phyloP scores from a whole-genome alignment of 2,113 vertebrate species.

The Pomatostomus ruficeps region DNA sequence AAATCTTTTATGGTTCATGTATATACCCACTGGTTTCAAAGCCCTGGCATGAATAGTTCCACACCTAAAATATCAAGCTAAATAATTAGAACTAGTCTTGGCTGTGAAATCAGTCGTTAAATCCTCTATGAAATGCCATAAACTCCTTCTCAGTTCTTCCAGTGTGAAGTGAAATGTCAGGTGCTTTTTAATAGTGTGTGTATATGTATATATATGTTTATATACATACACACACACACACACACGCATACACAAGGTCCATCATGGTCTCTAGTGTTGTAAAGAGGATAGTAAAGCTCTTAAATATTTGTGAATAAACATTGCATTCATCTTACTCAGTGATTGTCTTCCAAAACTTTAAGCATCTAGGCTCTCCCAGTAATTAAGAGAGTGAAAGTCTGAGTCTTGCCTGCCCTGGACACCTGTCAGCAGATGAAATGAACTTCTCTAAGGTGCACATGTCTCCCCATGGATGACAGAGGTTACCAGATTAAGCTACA shows the following conservation, averaged over 20 bases:
- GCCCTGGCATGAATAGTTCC: not conserved
- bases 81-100: not conserved
- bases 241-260: accelerated
- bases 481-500: not conserved
- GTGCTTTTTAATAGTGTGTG: not conserved
- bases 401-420: not conserved
- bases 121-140: not conserved
- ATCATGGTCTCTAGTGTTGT: not conserved
- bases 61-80: not conserved
- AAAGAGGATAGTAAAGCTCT: not conserved
- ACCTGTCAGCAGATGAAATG: not conserved
- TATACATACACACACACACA: accelerated
- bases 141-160: not conserved
- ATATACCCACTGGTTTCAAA: not conserved
- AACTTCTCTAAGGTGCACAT: not conserved
- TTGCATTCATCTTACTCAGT: not conserved
- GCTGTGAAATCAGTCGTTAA: not conserved
- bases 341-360: not conserved
- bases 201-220: accelerated
- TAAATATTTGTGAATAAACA: not conserved
- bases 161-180: not conserved
- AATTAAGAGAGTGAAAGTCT: not conserved
- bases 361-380: not conserved
- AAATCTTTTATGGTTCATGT: not conserved
- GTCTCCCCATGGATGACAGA: not conserved